Evolutionary conservation across 1,140 invertebrate species (phyloP).

Genomic region (Diachasmimorpha longicaudata): DNA sequence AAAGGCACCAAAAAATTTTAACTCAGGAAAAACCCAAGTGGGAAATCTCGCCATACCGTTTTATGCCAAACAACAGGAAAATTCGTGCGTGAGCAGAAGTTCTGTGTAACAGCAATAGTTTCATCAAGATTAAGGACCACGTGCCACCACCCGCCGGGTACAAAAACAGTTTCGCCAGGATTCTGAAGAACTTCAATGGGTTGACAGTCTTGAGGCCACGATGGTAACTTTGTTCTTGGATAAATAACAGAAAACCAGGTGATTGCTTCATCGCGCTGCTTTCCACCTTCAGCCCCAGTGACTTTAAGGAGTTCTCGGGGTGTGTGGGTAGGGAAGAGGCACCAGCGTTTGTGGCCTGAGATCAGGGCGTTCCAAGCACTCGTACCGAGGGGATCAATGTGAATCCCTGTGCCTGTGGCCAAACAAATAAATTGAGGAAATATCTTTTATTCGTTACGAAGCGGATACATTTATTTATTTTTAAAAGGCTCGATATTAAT

Average conservation of each 20-base stretch:
- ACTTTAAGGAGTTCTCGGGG: slow-evolving; percentile 96
- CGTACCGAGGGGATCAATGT: slow-evolving; percentile 98
- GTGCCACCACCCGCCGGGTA: slow-evolving; percentile 98
- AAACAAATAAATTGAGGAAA: background rate
- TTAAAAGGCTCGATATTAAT: no score
- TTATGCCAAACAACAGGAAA: slow-evolving; percentile 99
- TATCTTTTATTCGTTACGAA: no score
- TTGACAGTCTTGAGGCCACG: slow-evolving; percentile 91
- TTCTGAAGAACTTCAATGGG: slow-evolving; percentile 96
- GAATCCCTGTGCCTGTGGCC: slow-evolving; percentile 89
- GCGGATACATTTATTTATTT: no score
- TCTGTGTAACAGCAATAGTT: slow-evolving; percentile 97
- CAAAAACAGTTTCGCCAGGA: slow-evolving; percentile 98
- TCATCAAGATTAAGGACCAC: slow-evolving; percentile 96
- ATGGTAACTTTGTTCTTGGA: slow-evolving; percentile 86
- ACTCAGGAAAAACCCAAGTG: no score
- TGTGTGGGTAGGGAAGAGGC: slow-evolving; percentile 95
- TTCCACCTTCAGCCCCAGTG: slow-evolving; percentile 85
- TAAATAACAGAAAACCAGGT: slow-evolving; percentile 98
- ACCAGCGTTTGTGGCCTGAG: slow-evolving; percentile 98
- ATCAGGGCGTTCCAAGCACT: slow-evolving; percentile 99
- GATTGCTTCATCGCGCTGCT: slow-evolving; percentile 96
- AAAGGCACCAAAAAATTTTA: background rate
- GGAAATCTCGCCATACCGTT: no score
- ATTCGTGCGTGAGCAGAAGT: slow-evolving; percentile 95